Evolutionary conservation across 2,797 vertebrate species (phyloP).

Genomic region (Sebastes taczanowskii): DNA sequence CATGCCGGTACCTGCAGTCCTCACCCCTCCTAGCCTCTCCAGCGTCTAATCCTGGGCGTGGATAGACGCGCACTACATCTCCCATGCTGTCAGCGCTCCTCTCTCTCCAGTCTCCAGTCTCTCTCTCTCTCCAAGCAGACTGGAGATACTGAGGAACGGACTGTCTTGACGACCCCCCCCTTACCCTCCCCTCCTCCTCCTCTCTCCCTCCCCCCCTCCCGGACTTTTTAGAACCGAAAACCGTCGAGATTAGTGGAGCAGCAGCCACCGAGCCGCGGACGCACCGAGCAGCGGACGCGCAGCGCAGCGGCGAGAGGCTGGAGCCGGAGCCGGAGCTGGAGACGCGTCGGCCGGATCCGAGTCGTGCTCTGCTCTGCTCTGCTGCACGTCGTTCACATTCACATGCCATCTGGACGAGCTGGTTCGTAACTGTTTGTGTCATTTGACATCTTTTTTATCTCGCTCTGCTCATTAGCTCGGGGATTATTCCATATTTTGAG

Average conservation of each 20-base stretch:
- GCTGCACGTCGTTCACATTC: slow-evolving; percentile 67
- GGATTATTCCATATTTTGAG: slow-evolving; percentile 72
- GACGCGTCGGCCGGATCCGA: slow-evolving; percentile 52
- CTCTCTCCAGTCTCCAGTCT: slow-evolving; percentile 50
- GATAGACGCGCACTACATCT: slow-evolving; percentile 78
- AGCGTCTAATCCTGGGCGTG: slow-evolving; percentile 75
- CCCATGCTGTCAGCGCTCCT: slow-evolving; percentile 74
- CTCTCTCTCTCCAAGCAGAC: slow-evolving; percentile 80
- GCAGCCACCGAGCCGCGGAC: slow-evolving; percentile 63
- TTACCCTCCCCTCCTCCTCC: slow-evolving; percentile 70
- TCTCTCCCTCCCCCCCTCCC: slow-evolving; percentile 45
- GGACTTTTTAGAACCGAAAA: slow-evolving; percentile 86
- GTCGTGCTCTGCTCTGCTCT: slow-evolving; percentile 47
- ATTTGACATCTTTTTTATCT: slow-evolving; percentile 79
- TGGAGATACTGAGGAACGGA: slow-evolving; percentile 85
- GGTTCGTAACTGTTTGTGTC: slow-evolving; percentile 84
- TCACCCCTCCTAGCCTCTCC: slow-evolving; percentile 77
- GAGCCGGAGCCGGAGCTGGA: slow-evolving; percentile 35
- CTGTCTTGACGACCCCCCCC: slow-evolving; percentile 82
- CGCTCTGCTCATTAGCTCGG: slow-evolving; percentile 72
- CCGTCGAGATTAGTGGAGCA: slow-evolving; percentile 81
- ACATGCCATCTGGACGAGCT: slow-evolving; percentile 75
- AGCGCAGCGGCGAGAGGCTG: slow-evolving; percentile 68
- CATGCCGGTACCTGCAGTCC: slow-evolving; percentile 86
- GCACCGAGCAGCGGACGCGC: slow-evolving; percentile 18